Conservation (phyloP, 2,888 invertebrate species). For the Incurvaria masculella region DNA sequence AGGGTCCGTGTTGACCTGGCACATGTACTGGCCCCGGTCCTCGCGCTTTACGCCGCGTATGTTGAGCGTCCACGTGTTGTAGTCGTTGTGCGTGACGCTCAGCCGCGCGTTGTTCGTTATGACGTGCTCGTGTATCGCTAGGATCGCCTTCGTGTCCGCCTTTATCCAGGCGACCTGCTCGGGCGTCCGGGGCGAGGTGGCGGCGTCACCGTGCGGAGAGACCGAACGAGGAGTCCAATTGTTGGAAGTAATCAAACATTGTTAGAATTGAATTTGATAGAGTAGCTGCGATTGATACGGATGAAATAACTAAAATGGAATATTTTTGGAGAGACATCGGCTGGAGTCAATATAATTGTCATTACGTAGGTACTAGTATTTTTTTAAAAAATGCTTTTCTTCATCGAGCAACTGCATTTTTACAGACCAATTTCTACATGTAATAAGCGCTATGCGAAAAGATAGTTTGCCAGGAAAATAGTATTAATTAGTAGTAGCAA, state of each 20-base stretch:
- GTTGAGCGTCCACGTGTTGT: constrained; percentile 90
- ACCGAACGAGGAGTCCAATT: neutral
- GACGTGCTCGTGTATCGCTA: constrained; percentile 91
- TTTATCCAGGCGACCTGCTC: constrained; percentile 92
- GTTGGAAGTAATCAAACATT: neutral
- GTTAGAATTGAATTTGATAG: neutral
- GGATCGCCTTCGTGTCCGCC: constrained; percentile 88
- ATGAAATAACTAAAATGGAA: neutral
- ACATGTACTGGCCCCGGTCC: constrained; percentile 90
- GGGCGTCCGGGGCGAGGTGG: no score
- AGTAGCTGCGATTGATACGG: neutral
- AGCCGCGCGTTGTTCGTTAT: constrained; percentile 90
- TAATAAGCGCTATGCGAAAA: no score
- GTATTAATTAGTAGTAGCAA: no score
- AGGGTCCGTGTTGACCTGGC: constrained; percentile 92
- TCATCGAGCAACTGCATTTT: no score
- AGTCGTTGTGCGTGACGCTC: constrained; percentile 88
- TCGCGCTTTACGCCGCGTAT: constrained; percentile 81
- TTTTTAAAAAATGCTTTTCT: no score
- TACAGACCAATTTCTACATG: no score
- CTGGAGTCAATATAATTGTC: no score
- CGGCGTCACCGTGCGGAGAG: neutral
- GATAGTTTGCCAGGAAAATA: no score
- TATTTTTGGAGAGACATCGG: no score
- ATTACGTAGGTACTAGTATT: no score